phyloP scores from a whole-genome alignment of 2,797 vertebrate species.

The Amblyraja radiata region DNA sequence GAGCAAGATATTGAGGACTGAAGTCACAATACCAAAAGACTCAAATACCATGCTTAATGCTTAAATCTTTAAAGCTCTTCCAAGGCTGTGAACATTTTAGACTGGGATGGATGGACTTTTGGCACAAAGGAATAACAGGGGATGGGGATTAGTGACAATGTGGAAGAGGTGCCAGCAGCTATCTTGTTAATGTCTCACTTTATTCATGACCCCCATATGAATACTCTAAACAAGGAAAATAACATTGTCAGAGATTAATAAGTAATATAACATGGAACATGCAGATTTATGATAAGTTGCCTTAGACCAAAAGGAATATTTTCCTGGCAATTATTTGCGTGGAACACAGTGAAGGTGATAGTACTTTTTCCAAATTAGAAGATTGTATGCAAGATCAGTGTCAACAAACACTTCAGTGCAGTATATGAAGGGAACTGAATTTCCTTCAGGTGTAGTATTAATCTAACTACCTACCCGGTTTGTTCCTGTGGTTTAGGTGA shows the following conservation, averaged over 20 bases:
- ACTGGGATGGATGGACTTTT: too few species aligned
- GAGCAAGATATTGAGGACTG: too few species aligned
- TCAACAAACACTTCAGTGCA: neutral
- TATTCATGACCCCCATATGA: neutral
- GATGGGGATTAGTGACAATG: too few species aligned
- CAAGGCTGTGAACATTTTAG: too few species aligned
- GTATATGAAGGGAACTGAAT: neutral
- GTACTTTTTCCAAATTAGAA: neutral
- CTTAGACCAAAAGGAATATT: neutral
- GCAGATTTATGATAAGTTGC: neutral
- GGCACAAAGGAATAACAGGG: too few species aligned
- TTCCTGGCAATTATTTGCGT: neutral
- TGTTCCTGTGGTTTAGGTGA: neutral
- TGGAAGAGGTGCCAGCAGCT: too few species aligned
- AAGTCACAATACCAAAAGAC: too few species aligned
- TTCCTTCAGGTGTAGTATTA: neutral
- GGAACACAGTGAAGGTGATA: neutral
- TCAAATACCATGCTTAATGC: too few species aligned
- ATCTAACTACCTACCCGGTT: neutral
- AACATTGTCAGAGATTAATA: neutral
- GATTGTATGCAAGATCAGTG: neutral
- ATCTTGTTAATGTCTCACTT: neutral
- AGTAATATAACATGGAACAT: neutral
- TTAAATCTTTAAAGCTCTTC: too few species aligned
- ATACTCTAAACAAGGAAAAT: neutral